Percentiles rank a stretch among this genome's conserved stretches.
Evolutionary conservation across 2,113 vertebrate genomes (phyloP).

Genomic region (Fukomys damarensis): DNA sequence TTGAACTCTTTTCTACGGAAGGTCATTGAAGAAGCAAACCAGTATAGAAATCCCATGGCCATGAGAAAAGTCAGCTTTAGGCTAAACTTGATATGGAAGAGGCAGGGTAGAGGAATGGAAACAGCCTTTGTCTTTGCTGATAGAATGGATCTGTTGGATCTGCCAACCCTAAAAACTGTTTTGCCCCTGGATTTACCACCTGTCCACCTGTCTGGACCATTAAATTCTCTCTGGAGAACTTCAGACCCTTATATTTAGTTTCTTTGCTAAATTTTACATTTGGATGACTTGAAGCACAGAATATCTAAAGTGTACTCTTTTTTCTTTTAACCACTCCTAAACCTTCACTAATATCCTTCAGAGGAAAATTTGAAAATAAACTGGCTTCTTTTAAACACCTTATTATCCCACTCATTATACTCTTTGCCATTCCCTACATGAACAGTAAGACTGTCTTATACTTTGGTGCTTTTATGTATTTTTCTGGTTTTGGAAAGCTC

Average conservation of each 20-base stretch:
- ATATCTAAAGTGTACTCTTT: not conserved
- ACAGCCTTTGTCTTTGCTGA: not conserved
- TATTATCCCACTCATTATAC: not conserved
- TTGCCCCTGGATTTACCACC: not conserved
- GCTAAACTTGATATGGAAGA: not conserved
- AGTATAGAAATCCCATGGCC: not conserved
- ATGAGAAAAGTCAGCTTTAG: not conserved
- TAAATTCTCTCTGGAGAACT: not conserved
- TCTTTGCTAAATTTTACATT: constrained; percentile 9
- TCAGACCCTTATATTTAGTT: not conserved
- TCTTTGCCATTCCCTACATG: not conserved
- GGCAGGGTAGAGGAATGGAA: not conserved
- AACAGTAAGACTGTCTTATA: not conserved
- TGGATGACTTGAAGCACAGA: not conserved
- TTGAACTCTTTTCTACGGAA: not conserved
- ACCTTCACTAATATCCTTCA: not conserved
- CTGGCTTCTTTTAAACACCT: not conserved
- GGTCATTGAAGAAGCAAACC: not conserved
- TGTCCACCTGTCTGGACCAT: not conserved
- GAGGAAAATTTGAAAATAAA: not conserved
- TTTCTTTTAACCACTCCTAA: not conserved
- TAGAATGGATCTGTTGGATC: not conserved
- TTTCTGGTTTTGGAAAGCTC: constrained; percentile 9
- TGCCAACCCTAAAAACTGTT: not conserved
- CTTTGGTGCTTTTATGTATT: not conserved